A percentile compares a stretch with the other conserved stretches of the same genome.
Conservation (phyloP, 1,140 invertebrate species). For the Drosophila orena region DNA sequence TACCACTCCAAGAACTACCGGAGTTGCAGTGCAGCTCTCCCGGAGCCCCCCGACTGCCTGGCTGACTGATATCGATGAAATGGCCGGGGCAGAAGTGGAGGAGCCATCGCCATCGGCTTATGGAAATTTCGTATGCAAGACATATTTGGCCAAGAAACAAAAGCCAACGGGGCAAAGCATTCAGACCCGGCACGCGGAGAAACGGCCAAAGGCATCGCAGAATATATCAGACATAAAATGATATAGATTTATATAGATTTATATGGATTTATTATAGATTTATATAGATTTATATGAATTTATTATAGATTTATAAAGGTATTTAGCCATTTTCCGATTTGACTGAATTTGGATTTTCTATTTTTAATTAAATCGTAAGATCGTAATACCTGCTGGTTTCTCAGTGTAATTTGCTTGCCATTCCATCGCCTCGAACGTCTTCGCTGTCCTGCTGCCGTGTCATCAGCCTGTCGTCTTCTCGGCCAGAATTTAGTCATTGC, state of each 20-base stretch:
- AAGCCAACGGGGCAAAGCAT: slow-evolving; percentile 65
- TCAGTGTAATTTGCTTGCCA: slow-evolving; percentile 2
- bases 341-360: too few relatives aligned
- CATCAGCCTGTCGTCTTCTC: slow-evolving; percentile 69
- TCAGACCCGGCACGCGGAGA: slow-evolving; percentile 11
- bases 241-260: too few relatives aligned
- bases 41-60: neutral
- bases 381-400: neutral
- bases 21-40: slow-evolving; percentile 29
- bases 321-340: too few relatives aligned
- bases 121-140: slow-evolving; percentile 76
- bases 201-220: neutral
- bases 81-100: slow-evolving; percentile 40
- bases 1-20: slow-evolving; percentile 4
- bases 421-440: slow-evolving; percentile 38
- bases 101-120: slow-evolving; percentile 30
- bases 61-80: slow-evolving; percentile 68
- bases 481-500: slow-evolving; percentile 77
- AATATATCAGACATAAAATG: too few relatives aligned
- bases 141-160: slow-evolving; percentile 71
- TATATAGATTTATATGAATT: too few relatives aligned
- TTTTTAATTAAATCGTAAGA: neutral
- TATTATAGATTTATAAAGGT: too few relatives aligned
- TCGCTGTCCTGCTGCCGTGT: slow-evolving; percentile 31
- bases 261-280: too few relatives aligned